These are phyloP conservation scores for Campopleginae sp. DNA, from an alignment of 2,888 invertebrate genomes.

Conservation along the genomic window DNA sequence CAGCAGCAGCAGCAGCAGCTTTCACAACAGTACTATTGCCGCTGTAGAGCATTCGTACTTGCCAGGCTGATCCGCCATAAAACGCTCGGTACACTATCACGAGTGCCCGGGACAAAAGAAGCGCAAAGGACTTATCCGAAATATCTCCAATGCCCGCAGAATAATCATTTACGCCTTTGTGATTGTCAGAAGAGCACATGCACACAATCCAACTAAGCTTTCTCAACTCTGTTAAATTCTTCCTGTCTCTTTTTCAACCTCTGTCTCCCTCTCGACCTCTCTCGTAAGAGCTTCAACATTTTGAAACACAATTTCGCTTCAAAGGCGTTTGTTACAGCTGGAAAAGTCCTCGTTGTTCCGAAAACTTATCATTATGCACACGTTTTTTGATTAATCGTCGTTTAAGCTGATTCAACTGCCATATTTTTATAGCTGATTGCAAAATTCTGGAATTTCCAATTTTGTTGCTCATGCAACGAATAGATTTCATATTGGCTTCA, in stretches of 20 bases:
- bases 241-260: background rate
- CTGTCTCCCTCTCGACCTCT: background rate
- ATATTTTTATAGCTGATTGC: no score
- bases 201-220: conserved; percentile 33
- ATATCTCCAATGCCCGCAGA: background rate
- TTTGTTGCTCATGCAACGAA: conserved; percentile 28
- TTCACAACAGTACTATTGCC: conserved; percentile 42
- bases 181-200: conserved; percentile 17
- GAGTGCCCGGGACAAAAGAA: background rate
- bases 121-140: background rate
- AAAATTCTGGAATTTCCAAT: background rate
- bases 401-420: background rate
- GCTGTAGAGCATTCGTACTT: conserved; percentile 23
- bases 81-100: conserved; percentile 50
- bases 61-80: conserved; percentile 72
- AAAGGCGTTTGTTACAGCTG: conserved; percentile 17
- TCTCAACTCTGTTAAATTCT: conserved; percentile 25
- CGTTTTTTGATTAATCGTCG: background rate
- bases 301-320: conserved; percentile 41
- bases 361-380: no score
- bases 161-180: background rate
- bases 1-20: conserved; percentile 45
- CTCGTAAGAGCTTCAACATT: conserved; percentile 39
- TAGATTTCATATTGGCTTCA: conserved; percentile 54
- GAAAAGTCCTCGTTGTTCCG: no score